These are phyloP conservation scores for Poeciliopsis occidentalis DNA, from an alignment of 2,113 vertebrate species.

Conservation along the genomic window DNA sequence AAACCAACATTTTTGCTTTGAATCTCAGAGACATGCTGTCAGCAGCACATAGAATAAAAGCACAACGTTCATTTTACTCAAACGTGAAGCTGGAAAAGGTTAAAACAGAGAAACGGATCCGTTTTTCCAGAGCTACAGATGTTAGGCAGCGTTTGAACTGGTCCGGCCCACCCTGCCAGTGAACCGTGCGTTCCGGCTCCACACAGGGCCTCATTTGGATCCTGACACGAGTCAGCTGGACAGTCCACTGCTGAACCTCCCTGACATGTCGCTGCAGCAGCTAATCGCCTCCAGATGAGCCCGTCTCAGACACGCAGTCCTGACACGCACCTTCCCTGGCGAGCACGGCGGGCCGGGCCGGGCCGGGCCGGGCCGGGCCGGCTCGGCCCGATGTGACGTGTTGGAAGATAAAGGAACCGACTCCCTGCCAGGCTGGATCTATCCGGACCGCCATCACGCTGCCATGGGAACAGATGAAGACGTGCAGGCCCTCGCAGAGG, in stretches of 20 bases:
- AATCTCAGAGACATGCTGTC: no score
- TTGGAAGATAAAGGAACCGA: constrained; percentile 70
- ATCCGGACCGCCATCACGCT: constrained; percentile 68
- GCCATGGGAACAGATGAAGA: constrained; percentile 82
- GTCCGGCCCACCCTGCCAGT: constrained; percentile 4
- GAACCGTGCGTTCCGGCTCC: constrained; percentile 13
- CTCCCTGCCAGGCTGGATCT: constrained; percentile 69
- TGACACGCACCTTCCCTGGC: constrained; percentile 45
- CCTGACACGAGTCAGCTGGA: constrained; percentile 41
- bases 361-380: no score
- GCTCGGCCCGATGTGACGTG: constrained; percentile 61
- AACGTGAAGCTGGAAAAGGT: no score
- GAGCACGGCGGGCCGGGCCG: constrained; percentile 44
- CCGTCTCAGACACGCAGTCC: constrained; percentile 33
- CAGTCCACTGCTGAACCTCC: constrained; percentile 44
- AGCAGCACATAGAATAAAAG: no score
- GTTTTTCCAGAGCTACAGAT: background rate
- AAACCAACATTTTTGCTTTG: no score
- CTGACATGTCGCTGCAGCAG: constrained; percentile 32
- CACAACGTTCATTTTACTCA: no score
- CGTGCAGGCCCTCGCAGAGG: constrained; percentile 43
- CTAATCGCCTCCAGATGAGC: constrained; percentile 50
- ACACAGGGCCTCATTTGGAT: constrained; percentile 17
- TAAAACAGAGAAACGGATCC: no score
- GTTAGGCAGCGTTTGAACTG: background rate